phyloP scores from a whole-genome alignment of 2,888 invertebrate genomes.

The Cephalotes varians region DNA sequence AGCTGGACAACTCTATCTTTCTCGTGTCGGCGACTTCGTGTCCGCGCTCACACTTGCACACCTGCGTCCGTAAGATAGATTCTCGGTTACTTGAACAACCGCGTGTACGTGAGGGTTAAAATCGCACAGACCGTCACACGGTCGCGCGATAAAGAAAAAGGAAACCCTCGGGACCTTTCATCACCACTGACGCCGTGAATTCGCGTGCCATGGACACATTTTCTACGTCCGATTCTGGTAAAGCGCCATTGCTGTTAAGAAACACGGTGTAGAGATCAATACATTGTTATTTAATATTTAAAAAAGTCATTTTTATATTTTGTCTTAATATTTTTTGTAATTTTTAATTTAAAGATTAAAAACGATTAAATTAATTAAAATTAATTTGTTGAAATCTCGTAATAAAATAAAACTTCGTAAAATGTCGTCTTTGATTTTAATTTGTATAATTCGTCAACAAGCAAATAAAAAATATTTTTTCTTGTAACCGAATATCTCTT shows the following conservation, averaged over 20 bases:
- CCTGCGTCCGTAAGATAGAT: conserved; percentile 24
- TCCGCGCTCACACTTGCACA: conserved; percentile 14
- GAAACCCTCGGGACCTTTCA: conserved; percentile 60
- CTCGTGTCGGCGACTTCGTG: conserved; percentile 18
- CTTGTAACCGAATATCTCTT: neutral
- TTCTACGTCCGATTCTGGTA: conserved; percentile 57
- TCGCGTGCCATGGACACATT: conserved; percentile 73
- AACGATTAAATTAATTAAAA: neutral
- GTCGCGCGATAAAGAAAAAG: conserved; percentile 39
- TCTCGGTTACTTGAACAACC: neutral
- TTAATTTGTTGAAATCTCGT: neutral
- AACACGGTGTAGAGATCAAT: conserved; percentile 29
- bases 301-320: neutral
- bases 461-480: neutral
- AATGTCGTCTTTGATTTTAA: neutral
- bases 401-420: neutral
- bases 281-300: neutral
- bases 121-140: neutral
- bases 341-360: neutral
- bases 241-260: conserved; percentile 38
- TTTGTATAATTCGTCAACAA: neutral
- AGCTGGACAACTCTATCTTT: conserved; percentile 8
- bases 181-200: conserved; percentile 60
- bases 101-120: conserved; percentile 23
- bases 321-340: neutral